Conservation (phyloP, 2,113 vertebrate species). For the Chloroceryle aenea region DNA sequence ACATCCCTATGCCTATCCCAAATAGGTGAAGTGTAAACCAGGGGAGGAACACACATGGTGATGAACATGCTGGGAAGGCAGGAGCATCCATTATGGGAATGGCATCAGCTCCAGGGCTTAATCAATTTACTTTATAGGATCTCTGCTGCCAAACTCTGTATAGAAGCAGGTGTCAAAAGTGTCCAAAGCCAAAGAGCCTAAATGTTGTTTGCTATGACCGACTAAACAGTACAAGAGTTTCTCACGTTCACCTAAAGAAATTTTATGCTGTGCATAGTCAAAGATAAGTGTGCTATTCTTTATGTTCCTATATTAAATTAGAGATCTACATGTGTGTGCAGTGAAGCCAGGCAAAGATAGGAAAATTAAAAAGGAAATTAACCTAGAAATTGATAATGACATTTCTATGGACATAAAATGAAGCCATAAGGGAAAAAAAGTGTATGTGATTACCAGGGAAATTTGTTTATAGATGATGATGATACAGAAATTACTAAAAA, state of each 20-base stretch:
- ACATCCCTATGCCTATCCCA: neutral
- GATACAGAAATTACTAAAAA: neutral
- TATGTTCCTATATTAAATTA: neutral
- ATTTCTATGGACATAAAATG: slow-evolving; percentile 7
- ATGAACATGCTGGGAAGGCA: neutral
- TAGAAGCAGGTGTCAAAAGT: neutral
- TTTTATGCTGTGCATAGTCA: neutral
- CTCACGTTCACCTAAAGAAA: neutral
- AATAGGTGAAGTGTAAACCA: neutral
- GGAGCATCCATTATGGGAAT: neutral
- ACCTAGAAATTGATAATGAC: neutral
- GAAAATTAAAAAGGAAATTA: slow-evolving; percentile 51
- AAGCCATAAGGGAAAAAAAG: slow-evolving; percentile 7
- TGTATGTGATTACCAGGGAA: neutral
- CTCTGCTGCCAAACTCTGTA: neutral
- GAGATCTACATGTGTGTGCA: neutral
- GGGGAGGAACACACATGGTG: neutral
- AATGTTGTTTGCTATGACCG: neutral
- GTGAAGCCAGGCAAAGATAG: neutral
- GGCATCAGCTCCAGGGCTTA: neutral
- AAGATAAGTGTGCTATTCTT: neutral
- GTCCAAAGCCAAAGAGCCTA: neutral
- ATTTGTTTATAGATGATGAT: slow-evolving; percentile 43
- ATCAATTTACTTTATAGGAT: neutral
- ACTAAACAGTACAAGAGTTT: neutral